These are phyloP conservation scores for human DNA, from an alignment of 2,113 vertebrate genomes.

Conservation along the genomic window DNA sequence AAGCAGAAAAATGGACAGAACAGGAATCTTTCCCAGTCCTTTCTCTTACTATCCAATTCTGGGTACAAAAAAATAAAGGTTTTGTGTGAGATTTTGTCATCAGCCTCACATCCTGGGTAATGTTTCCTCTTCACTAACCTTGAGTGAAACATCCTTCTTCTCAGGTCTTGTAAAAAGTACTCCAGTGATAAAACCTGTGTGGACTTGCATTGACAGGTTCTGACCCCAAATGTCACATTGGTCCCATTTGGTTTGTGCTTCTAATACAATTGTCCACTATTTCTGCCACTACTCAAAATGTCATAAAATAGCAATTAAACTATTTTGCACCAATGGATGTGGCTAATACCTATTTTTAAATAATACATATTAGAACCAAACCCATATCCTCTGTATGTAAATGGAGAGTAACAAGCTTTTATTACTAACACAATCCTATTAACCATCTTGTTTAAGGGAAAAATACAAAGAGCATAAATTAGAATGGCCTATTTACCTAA, in stretches of 20 bases:
- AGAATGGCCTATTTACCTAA: conserved; percentile 51
- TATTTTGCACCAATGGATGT: conserved; percentile 7
- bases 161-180: background rate
- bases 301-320: background rate
- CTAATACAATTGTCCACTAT: background rate
- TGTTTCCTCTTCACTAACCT: background rate
- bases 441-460: conserved; percentile 1
- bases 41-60: background rate
- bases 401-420: background rate
- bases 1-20: background rate
- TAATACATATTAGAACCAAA: background rate
- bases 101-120: background rate
- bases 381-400: background rate
- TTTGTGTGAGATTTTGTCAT: background rate
- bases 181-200: background rate
- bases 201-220: background rate
- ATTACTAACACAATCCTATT: conserved; percentile 1
- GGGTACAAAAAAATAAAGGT: background rate
- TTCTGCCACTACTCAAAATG: conserved; percentile 11
- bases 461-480: conserved; percentile 22
- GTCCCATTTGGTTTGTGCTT: background rate
- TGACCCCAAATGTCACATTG: background rate
- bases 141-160: background rate
- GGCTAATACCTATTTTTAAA: background rate
- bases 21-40: background rate